A percentile compares a stretch with the other conserved stretches of the same genome.
Evolutionary conservation across 2,797 vertebrate species (phyloP).

Genomic region (Girardinus metallicus): DNA sequence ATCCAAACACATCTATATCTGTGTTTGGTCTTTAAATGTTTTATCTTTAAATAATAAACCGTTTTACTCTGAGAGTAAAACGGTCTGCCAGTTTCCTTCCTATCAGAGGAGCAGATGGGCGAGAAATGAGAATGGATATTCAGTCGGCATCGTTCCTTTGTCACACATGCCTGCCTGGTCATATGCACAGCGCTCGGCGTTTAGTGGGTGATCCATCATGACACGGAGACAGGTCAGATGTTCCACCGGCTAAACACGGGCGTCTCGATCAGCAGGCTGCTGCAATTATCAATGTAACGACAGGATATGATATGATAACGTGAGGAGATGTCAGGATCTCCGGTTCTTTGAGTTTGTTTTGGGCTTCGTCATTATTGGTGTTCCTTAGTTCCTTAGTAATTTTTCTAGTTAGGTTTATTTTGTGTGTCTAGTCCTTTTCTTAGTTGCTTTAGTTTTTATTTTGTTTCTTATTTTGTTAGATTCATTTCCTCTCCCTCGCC

Average conservation of each 20-base stretch:
- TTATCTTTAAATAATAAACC: slow-evolving; percentile 67
- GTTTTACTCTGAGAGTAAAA: slow-evolving; percentile 61
- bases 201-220: slow-evolving; percentile 79
- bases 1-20: slow-evolving; percentile 18
- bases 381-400: no score
- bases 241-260: slow-evolving; percentile 69
- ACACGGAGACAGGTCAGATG: slow-evolving; percentile 75
- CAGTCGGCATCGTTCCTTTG: slow-evolving; percentile 72
- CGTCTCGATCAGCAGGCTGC: slow-evolving; percentile 58
- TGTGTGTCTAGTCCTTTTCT: no score
- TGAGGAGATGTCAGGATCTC: slow-evolving; percentile 7
- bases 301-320: slow-evolving; percentile 40
- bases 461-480: no score
- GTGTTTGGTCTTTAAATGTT: no score
- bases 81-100: slow-evolving; percentile 68
- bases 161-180: slow-evolving; percentile 66
- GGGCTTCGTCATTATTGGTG: no score
- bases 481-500: no score
- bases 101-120: slow-evolving; percentile 73
- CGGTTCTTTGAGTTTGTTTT: no score
- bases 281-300: slow-evolving; percentile 45
- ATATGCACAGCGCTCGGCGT: slow-evolving; percentile 56
- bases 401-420: no score
- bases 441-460: no score
- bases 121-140: slow-evolving; percentile 78